These are phyloP conservation scores for Drosophila guanche DNA, from an alignment of 1,140 invertebrate genomes.

Conservation along the genomic window DNA sequence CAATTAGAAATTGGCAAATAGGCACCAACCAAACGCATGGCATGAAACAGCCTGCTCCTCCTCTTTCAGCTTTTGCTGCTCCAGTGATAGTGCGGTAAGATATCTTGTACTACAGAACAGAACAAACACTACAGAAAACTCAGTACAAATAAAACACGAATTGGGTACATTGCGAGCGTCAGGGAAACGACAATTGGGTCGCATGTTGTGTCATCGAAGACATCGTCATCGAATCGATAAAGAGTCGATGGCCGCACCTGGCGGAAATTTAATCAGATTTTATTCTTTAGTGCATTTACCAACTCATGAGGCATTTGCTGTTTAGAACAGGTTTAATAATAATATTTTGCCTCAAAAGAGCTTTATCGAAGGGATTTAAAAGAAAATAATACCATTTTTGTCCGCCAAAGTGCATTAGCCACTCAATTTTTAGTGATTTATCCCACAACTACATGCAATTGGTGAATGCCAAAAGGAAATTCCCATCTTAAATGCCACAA, in stretches of 20 bases:
- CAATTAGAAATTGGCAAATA: slow-evolving; percentile 73
- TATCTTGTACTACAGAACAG: slow-evolving; percentile 35
- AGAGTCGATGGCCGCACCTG: slow-evolving; percentile 21
- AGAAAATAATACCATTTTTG: too few species aligned
- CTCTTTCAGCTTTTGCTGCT: too few species aligned
- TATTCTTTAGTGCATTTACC: too few species aligned
- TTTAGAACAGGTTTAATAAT: too few species aligned
- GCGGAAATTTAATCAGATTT: slow-evolving; percentile 2
- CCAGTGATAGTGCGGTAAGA: slow-evolving; percentile 19
- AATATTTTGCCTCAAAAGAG: too few species aligned
- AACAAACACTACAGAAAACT: slow-evolving; percentile 18
- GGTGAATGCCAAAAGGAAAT: too few species aligned
- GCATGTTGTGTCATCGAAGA: slow-evolving; percentile 32
- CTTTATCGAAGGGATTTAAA: too few species aligned
- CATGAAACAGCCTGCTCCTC: slow-evolving; percentile 4
- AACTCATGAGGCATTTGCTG: too few species aligned
- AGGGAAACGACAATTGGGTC: slow-evolving; percentile 42
- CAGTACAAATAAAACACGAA: background rate
- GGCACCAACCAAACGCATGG: slow-evolving; percentile 10
- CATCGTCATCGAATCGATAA: slow-evolving; percentile 14
- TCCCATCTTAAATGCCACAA: too few species aligned
- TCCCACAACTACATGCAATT: too few species aligned
- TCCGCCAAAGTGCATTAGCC: too few species aligned
- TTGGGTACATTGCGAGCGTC: background rate
- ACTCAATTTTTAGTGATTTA: too few species aligned